Evolutionary conservation across 2,888 invertebrate species (phyloP).

Genomic region (Oligia latruncula): DNA sequence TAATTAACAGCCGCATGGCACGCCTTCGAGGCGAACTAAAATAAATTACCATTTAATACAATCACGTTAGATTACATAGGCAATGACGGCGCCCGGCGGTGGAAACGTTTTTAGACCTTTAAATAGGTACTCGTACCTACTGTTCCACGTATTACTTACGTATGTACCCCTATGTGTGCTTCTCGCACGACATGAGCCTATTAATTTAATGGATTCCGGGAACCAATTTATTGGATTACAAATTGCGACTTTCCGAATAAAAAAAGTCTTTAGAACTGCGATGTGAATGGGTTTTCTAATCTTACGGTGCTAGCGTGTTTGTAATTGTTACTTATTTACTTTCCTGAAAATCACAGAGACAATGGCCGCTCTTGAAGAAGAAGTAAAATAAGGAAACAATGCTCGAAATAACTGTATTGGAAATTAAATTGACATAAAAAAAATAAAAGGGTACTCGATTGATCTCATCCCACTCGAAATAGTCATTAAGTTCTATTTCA

Average conservation of each 20-base stretch:
- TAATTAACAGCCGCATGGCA: conserved; percentile 86
- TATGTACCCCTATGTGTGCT: not conserved
- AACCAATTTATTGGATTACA: conserved; percentile 46
- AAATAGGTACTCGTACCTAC: not conserved
- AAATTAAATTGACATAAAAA: conserved; percentile 21
- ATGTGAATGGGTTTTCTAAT: conserved; percentile 23
- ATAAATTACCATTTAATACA: conserved; percentile 89
- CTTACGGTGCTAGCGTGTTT: not conserved
- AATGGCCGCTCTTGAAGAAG: not conserved
- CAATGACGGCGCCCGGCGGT: conserved; percentile 41
- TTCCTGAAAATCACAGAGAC: not conserved
- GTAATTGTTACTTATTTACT: not conserved
- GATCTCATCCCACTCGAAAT: conserved; percentile 52
- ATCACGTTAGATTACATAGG: conserved; percentile 81
- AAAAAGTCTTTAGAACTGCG: conserved; percentile 14
- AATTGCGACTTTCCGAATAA: conserved; percentile 34
- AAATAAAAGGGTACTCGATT: conserved; percentile 41
- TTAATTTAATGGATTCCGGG: conserved; percentile 57
- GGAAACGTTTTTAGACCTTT: conserved; percentile 31
- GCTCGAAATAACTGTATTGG: conserved; percentile 29
- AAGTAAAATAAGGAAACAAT: not conserved
- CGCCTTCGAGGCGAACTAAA: conserved; percentile 83
- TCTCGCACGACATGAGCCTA: conserved; percentile 44
- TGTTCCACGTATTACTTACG: not conserved
- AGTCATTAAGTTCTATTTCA: conserved; percentile 74